Evolutionary conservation across 2,113 vertebrate genomes (phyloP).

Genomic region (Leucosticte australis): DNA sequence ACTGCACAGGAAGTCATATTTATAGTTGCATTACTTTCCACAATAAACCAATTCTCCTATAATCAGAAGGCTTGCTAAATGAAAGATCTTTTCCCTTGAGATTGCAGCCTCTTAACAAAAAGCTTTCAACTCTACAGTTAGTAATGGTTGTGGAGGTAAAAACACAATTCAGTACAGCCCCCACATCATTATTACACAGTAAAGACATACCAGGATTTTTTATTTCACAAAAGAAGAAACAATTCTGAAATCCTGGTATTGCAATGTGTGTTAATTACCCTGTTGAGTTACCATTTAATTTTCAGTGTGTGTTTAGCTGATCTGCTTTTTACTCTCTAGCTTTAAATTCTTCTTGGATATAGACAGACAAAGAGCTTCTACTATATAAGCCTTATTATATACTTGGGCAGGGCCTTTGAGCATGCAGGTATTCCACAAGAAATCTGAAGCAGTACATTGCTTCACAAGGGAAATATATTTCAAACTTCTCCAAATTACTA

Average conservation of each 20-base stretch:
- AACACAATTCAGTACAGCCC: not conserved
- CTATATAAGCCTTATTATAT: not conserved
- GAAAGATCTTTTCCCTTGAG: not conserved
- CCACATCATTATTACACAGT: not conserved
- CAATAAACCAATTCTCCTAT: conserved; percentile 51
- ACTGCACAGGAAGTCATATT: conserved; percentile 59
- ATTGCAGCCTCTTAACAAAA: not conserved
- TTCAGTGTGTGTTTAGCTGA: not conserved
- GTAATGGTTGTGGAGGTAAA: not conserved
- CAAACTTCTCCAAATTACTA: not conserved
- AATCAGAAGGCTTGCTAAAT: conserved; percentile 20
- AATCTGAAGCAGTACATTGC: not conserved
- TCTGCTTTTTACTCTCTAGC: not conserved
- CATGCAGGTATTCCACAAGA: not conserved
- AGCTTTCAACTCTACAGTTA: not conserved
- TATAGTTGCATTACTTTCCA: conserved; percentile 45
- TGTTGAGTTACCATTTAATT: not conserved
- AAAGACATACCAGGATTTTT: not conserved
- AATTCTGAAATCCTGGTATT: not conserved
- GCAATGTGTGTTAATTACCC: not conserved
- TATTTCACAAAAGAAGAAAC: not conserved
- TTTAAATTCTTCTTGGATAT: not conserved
- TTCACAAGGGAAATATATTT: not conserved
- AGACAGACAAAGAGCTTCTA: not conserved
- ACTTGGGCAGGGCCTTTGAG: not conserved